phyloP scores from a whole-genome alignment of 2,113 vertebrate species.

The Bubo scandiacus region DNA sequence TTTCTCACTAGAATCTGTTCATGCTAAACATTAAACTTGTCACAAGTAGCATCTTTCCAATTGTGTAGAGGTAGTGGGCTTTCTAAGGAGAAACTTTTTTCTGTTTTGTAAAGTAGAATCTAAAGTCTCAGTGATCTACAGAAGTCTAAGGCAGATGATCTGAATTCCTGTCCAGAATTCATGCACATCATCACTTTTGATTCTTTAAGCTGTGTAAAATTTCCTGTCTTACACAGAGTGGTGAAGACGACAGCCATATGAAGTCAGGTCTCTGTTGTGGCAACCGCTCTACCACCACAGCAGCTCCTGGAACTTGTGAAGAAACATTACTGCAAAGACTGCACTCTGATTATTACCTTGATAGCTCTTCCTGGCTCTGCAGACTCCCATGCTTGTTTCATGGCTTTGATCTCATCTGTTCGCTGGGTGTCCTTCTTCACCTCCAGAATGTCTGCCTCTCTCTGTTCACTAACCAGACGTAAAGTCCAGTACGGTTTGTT shows the following conservation, averaged over 20 bases:
- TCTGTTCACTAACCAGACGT: constrained; percentile 79
- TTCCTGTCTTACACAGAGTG: not conserved
- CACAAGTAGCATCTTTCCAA: not conserved
- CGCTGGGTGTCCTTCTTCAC: constrained; percentile 84
- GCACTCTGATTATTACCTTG: constrained; percentile 75
- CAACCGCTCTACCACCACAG: not conserved
- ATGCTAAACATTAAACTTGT: not conserved
- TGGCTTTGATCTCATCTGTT: constrained; percentile 83
- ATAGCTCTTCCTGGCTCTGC: constrained; percentile 81
- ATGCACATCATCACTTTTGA: not conserved
- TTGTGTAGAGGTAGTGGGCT: not conserved
- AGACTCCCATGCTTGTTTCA: constrained; percentile 90
- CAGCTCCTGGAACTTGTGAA: not conserved
- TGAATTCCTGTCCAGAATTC: not conserved
- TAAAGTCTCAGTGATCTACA: not conserved
- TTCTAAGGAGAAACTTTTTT: not conserved
- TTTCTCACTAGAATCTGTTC: not conserved
- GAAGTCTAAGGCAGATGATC: not conserved
- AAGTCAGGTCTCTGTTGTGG: not conserved
- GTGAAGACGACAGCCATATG: not conserved
- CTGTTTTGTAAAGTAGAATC: not conserved
- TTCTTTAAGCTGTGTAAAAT: not conserved
- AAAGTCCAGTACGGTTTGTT: constrained; percentile 82
- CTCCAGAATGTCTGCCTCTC: constrained; percentile 69
- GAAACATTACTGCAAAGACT: not conserved